These are phyloP conservation scores for Dorcus parallelipipedus DNA, from an alignment of 2,888 invertebrate species.

Conservation along the genomic window DNA sequence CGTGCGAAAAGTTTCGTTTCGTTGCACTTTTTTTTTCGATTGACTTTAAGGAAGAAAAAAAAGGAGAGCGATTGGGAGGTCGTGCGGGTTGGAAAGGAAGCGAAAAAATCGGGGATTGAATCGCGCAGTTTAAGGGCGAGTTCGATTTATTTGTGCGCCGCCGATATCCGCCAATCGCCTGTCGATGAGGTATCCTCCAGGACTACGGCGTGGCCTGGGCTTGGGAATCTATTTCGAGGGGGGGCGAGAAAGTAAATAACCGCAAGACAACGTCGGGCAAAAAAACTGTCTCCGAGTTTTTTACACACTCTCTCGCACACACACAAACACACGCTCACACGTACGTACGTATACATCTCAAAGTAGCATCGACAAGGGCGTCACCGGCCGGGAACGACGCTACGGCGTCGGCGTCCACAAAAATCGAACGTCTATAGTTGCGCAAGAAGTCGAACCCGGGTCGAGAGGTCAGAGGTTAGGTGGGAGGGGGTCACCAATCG, in stretches of 20 bases:
- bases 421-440: constrained; percentile 50
- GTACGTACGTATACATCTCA: constrained; percentile 13
- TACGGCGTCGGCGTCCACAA: constrained; percentile 45
- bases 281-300: constrained; percentile 24
- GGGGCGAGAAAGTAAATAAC: too few species aligned
- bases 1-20: too few species aligned
- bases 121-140: not conserved
- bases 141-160: not conserved
- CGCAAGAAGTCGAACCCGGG: constrained; percentile 44
- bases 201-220: too few species aligned
- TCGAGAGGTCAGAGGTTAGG: constrained; percentile 37
- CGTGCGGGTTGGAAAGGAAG: too few species aligned
- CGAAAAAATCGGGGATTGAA: too few species aligned
- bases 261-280: constrained; percentile 15
- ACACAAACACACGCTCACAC: not conserved
- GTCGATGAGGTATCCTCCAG: too few species aligned
- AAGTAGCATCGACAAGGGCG: constrained; percentile 25
- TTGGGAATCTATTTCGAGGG: too few species aligned
- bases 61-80: too few species aligned
- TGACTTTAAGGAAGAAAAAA: too few species aligned
- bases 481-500: constrained; percentile 26
- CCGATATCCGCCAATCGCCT: too few species aligned
- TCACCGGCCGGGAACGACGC: constrained; percentile 25
- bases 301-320: constrained; percentile 7
- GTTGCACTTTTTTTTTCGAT: too few species aligned